Conservation (phyloP, 2,888 invertebrate species). For the Pammene fasciana region DNA sequence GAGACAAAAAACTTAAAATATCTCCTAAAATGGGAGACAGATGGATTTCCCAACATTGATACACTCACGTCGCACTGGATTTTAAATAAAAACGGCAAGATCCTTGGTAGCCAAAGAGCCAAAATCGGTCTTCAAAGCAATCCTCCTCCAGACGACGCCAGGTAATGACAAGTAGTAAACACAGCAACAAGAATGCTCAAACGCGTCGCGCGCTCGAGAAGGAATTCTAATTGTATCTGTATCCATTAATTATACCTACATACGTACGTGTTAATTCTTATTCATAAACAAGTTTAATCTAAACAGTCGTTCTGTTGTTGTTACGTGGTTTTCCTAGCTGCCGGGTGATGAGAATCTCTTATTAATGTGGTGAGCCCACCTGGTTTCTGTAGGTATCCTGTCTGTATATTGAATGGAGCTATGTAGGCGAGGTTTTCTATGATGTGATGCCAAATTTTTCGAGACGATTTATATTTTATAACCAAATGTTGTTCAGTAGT, state of each 20-base stretch:
- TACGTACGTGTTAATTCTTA: constrained; percentile 25
- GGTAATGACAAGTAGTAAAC: not conserved
- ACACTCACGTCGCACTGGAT: not conserved
- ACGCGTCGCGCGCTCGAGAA: constrained; percentile 7
- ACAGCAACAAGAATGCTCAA: constrained; percentile 7
- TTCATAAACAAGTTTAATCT: constrained; percentile 30
- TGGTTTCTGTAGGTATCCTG: not conserved
- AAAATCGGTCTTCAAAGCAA: not conserved
- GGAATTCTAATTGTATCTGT: constrained; percentile 27
- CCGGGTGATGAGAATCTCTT: constrained; percentile 10
- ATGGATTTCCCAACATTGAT: too few relatives aligned
- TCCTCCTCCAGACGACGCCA: not conserved
- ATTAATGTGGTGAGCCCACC: constrained; percentile 6
- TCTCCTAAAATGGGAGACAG: too few relatives aligned
- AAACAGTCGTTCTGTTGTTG: constrained; percentile 19
- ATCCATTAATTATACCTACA: constrained; percentile 11
- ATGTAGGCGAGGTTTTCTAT: not conserved
- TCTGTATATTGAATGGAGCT: not conserved
- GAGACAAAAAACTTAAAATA: too few relatives aligned
- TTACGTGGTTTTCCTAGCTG: constrained; percentile 11
- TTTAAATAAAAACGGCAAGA: too few relatives aligned
- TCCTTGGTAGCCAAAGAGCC: not conserved
- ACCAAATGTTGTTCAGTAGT: not conserved
- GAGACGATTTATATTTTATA: not conserved
- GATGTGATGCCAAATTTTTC: constrained; percentile 1